Percentiles rank a stretch among this genome's conserved stretches.
These are phyloP conservation scores for Oscheius sp. DNA, from an alignment of 2,888 invertebrate genomes.

Conservation along the genomic window DNA sequence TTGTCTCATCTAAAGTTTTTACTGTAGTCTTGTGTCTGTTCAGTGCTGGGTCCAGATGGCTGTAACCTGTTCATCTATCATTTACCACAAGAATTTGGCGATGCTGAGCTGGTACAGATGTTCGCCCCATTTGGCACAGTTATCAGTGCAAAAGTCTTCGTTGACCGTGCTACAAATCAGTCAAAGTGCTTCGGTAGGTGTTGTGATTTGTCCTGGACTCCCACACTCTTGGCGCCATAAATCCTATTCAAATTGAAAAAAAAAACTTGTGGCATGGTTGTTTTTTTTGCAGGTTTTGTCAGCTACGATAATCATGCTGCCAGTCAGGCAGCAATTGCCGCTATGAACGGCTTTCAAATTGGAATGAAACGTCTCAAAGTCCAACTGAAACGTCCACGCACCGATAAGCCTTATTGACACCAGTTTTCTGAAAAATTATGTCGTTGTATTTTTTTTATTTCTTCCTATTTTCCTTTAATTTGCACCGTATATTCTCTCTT, in stretches of 20 bases:
- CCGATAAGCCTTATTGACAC: constrained; percentile 93
- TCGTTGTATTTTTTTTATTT: too few relatives aligned
- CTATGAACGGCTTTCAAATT: constrained; percentile 99
- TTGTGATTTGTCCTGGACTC: constrained; percentile 19
- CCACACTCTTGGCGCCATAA: too few relatives aligned
- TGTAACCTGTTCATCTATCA: constrained; percentile 99
- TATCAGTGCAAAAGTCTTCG: constrained; percentile 99
- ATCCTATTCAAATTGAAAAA: too few relatives aligned
- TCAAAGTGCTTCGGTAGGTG: constrained; percentile 97
- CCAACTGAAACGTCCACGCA: constrained; percentile 97
- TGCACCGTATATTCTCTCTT: constrained; percentile 1
- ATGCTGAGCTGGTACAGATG: constrained; percentile 99
- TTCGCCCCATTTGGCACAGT: constrained; percentile 99
- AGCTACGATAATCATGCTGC: constrained; percentile 98
- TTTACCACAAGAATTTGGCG: constrained; percentile 99
- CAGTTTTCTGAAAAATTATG: neutral
- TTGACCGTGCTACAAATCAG: constrained; percentile 99
- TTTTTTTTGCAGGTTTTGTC: constrained; percentile 87
- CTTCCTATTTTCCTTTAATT: neutral
- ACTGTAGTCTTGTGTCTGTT: constrained; percentile 38
- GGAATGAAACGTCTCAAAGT: constrained; percentile 99
- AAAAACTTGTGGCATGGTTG: constrained; percentile 1
- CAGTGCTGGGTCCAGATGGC: constrained; percentile 88
- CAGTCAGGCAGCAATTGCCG: constrained; percentile 97
- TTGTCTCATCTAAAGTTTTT: neutral